phyloP scores from a whole-genome alignment of 2,797 vertebrate species.

The Spea hammondii region DNA sequence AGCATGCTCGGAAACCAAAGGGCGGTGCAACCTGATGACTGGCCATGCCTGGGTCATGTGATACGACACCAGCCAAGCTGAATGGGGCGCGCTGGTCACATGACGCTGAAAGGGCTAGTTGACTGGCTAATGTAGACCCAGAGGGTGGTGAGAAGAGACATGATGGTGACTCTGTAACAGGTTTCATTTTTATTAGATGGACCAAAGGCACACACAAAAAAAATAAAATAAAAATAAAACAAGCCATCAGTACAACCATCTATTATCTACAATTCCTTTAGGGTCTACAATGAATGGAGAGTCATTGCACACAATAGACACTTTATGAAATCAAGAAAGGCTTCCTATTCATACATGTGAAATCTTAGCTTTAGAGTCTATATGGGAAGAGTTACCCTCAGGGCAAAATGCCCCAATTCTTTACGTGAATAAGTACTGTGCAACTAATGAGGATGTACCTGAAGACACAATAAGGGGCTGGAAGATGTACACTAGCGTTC shows the following conservation, averaged over 20 bases:
- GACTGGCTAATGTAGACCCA: slow-evolving; percentile 96
- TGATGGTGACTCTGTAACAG: slow-evolving; percentile 99
- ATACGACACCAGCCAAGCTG: slow-evolving; percentile 99
- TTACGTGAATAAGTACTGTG: no score
- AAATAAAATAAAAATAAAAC: slow-evolving; percentile 88
- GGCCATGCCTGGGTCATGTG: slow-evolving; percentile 98
- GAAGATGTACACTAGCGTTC: no score
- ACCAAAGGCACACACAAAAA: slow-evolving; percentile 89
- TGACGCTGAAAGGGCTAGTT: slow-evolving; percentile 99
- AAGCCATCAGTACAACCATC: slow-evolving; percentile 87
- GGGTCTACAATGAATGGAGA: slow-evolving; percentile 48
- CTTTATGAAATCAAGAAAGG: no score
- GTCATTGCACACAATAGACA: no score
- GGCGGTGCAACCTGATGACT: slow-evolving; percentile 97
- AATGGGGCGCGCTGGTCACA: slow-evolving; percentile 98
- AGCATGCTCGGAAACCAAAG: slow-evolving; percentile 98
- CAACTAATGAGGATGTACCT: no score
- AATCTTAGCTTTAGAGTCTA: no score
- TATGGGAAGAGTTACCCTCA: no score
- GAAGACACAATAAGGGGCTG: no score
- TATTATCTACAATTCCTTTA: slow-evolving; percentile 77
- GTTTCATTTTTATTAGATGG: slow-evolving; percentile 99
- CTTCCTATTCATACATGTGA: no score
- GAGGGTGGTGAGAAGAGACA: slow-evolving; percentile 99
- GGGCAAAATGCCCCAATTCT: no score